Percentiles rank a stretch among this genome's conserved stretches.
Conservation (phyloP, 2,888 invertebrate species). For the Cinara cedri region DNA sequence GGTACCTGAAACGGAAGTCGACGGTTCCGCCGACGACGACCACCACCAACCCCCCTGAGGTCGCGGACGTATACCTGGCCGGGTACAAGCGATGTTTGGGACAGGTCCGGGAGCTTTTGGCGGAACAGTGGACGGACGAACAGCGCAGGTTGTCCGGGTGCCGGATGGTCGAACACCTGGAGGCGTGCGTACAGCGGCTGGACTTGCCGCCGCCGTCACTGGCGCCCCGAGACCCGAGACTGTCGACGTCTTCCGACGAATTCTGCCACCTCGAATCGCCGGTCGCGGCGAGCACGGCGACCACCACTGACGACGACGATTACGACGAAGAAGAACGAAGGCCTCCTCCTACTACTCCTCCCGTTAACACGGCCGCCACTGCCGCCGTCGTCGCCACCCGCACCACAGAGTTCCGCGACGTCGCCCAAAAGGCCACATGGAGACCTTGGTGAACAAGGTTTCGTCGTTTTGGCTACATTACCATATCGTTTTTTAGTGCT, state of each 20-base stretch:
- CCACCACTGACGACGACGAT: slow-evolving; percentile 7
- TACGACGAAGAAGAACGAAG: background rate
- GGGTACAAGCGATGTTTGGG: slow-evolving; percentile 36
- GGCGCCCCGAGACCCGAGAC: background rate
- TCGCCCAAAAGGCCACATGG: slow-evolving; percentile 12
- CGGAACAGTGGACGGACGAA: slow-evolving; percentile 46
- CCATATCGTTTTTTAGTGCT: too few species aligned
- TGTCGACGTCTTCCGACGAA: slow-evolving; percentile 12
- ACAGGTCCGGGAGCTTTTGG: slow-evolving; percentile 38
- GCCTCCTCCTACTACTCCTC: too few species aligned
- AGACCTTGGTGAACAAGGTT: slow-evolving; percentile 43
- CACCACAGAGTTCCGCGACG: background rate
- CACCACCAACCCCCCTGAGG: background rate
- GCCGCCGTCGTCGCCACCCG: background rate
- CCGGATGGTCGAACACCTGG: slow-evolving; percentile 41
- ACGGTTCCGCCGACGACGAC: background rate
- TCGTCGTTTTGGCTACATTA: too few species aligned
- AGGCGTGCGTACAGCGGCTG: slow-evolving; percentile 17
- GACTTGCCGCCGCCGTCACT: background rate
- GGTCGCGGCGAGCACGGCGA: background rate
- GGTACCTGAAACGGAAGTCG: slow-evolving; percentile 44
- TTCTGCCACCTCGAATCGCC: background rate
- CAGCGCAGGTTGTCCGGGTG: slow-evolving; percentile 7
- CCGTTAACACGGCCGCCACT: too few species aligned
- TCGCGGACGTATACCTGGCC: slow-evolving; percentile 29